Percentiles rank a stretch among this genome's conserved stretches.
phyloP scores from a whole-genome alignment of 2,888 invertebrate species.

The Dexiosoma caninum region DNA sequence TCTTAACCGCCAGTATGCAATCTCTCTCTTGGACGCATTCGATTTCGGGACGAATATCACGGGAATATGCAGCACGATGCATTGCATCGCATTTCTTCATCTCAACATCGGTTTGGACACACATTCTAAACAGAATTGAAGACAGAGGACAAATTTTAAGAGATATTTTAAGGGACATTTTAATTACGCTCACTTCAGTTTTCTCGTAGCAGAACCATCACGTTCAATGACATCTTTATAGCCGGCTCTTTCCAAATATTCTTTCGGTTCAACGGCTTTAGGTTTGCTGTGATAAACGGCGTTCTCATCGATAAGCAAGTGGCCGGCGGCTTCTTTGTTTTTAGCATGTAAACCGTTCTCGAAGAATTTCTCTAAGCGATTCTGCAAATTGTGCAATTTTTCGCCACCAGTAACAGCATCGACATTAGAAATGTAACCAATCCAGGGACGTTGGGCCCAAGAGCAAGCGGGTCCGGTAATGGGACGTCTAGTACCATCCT shows the following conservation, averaged over 20 bases:
- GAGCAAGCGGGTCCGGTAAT: slow-evolving; percentile 84
- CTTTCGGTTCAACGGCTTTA: slow-evolving; percentile 78
- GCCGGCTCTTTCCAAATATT: slow-evolving; percentile 82
- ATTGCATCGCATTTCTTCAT: slow-evolving; percentile 86
- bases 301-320: slow-evolving; percentile 83
- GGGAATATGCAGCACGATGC: slow-evolving; percentile 84
- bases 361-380: slow-evolving; percentile 75
- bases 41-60: slow-evolving; percentile 88
- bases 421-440: slow-evolving; percentile 85
- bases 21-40: slow-evolving; percentile 85
- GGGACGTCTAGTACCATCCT: slow-evolving; percentile 85
- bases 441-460: slow-evolving; percentile 93
- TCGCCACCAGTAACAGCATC: slow-evolving; percentile 76
- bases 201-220: slow-evolving; percentile 84
- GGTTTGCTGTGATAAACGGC: slow-evolving; percentile 78
- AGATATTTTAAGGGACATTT: not conserved
- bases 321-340: slow-evolving; percentile 75
- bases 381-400: slow-evolving; percentile 73
- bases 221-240: slow-evolving; percentile 85
- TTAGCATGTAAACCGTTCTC: slow-evolving; percentile 73
- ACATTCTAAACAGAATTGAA: slow-evolving; percentile 78
- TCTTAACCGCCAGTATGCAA: slow-evolving; percentile 71
- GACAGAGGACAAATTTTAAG: not conserved
- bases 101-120: slow-evolving; percentile 83
- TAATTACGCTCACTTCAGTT: slow-evolving; percentile 77